phyloP scores from a whole-genome alignment of 1,140 invertebrate species.

The Propsilocerus akamusi region DNA sequence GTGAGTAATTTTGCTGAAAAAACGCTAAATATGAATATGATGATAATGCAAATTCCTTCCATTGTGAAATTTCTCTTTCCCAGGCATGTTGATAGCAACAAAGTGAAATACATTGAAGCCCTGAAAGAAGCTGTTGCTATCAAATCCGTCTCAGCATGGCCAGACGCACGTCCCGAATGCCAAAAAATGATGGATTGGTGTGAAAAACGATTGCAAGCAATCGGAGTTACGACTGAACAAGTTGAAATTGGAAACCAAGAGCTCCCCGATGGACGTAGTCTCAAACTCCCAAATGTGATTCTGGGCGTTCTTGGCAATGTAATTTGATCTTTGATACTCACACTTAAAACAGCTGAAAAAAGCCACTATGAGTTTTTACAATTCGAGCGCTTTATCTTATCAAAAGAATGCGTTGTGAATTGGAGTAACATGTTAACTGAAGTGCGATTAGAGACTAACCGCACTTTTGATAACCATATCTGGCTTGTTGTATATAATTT shows the following conservation, averaged over 20 bases:
- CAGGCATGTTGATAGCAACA: slow-evolving; percentile 64
- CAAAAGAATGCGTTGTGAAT: neutral
- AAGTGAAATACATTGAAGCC: slow-evolving; percentile 54
- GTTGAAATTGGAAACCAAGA: slow-evolving; percentile 63
- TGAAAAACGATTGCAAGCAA: slow-evolving; percentile 44
- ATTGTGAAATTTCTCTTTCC: neutral
- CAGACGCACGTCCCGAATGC: slow-evolving; percentile 23
- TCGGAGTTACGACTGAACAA: slow-evolving; percentile 59
- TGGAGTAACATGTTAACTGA: neutral
- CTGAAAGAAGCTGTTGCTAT: slow-evolving; percentile 81
- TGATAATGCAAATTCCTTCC: neutral
- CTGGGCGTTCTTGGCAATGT: slow-evolving; percentile 63
- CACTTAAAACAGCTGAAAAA: neutral
- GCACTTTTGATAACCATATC: neutral
- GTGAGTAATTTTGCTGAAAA: neutral
- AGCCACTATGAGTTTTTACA: neutral
- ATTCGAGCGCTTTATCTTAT: neutral
- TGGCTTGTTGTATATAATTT: neutral
- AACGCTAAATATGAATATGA: neutral
- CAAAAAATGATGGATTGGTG: slow-evolving; percentile 56
- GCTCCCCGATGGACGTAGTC: slow-evolving; percentile 45
- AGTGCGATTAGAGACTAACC: neutral
- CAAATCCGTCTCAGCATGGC: slow-evolving; percentile 81
- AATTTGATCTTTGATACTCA: slow-evolving; percentile 12
- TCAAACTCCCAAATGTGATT: slow-evolving; percentile 75